Base-by-base conservation (phyloP, 1,140 invertebrate species). In the Hyles vespertilio region DNA sequence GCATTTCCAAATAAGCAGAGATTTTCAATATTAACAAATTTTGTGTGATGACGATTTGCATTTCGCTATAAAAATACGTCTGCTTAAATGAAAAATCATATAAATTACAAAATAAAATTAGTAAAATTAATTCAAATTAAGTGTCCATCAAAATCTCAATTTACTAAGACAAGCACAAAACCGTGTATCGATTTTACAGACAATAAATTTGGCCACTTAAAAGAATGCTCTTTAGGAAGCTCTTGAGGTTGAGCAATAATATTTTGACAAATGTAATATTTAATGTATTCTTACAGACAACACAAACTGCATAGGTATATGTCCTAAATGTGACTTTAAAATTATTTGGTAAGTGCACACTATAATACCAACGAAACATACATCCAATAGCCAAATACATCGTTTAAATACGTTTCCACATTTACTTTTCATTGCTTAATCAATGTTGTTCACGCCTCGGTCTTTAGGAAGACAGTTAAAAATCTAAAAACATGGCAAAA, bases 1-100 rank as follows among this genome's bases (percentile, higher is more conserved):
- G 47, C 45, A 33, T 55, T 72, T 65, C 61, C 62, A 65, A 71
- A 71, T 74, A 70, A 73, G 61, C 70, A 70, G 65, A 54, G 36
- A 40, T 40, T 40, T 40, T 40, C 36, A 40, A 8, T 5, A 40
- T 8, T 40, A 40, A 40, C 22, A 22, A 22, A 22, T 22, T 22
- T 22, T 22, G 22, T 40, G 4, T 40, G 36, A 40, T 5, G 36
- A 40, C 36, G 8, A 8, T 40, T 22, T 22, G 22, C 1, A 40
- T 40, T 40, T 2, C 2, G 5, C 4, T 1, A 40, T 8, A 2
- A 40, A 40, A 40, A 40, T 40, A 40, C 36, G 8, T 8, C 36
- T 54, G 40, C 11, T 7, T 11, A 45, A n/a, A 32, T 11, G n/a
- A 48, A 48, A n/a, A 48, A 3, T 48, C 11, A n/a, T 48, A 48